Conservation (phyloP, 2,888 invertebrate species). For the Acanthosepion pharaonis region DNA sequence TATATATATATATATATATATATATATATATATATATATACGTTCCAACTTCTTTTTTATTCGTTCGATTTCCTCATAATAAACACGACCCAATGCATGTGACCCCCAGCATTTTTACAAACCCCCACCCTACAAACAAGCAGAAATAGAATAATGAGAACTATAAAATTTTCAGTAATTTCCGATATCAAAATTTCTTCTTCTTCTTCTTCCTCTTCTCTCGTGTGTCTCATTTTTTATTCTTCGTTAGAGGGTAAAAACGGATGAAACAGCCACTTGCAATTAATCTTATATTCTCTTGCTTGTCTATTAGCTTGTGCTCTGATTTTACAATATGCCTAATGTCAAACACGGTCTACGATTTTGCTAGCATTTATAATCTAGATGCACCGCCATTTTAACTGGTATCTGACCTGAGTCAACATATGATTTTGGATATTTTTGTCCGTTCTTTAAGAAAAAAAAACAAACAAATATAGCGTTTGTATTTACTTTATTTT, state of each 20-base stretch:
- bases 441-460: not conserved
- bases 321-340: not conserved
- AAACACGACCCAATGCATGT: not conserved
- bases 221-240: not conserved
- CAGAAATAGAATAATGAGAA: not conserved
- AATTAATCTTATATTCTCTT: not conserved
- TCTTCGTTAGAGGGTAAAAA: not conserved
- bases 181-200: not conserved
- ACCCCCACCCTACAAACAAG: not conserved
- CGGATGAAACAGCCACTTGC: not conserved
- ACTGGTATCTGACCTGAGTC: not conserved
- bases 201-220: constrained; percentile 23
- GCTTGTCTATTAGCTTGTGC: not conserved
- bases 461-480: not conserved
- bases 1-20: not conserved
- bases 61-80: not conserved
- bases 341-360: not conserved
- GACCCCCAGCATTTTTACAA: not conserved
- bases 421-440: not conserved
- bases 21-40: not conserved
- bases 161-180: not conserved
- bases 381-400: not conserved
- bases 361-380: not conserved
- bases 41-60: not conserved
- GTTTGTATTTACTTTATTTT: not conserved